A percentile compares a stretch with the other conserved stretches of the same genome.
These are phyloP conservation scores for Drosophila ohnishii DNA, from an alignment of 1,140 invertebrate genomes.

Conservation along the genomic window DNA sequence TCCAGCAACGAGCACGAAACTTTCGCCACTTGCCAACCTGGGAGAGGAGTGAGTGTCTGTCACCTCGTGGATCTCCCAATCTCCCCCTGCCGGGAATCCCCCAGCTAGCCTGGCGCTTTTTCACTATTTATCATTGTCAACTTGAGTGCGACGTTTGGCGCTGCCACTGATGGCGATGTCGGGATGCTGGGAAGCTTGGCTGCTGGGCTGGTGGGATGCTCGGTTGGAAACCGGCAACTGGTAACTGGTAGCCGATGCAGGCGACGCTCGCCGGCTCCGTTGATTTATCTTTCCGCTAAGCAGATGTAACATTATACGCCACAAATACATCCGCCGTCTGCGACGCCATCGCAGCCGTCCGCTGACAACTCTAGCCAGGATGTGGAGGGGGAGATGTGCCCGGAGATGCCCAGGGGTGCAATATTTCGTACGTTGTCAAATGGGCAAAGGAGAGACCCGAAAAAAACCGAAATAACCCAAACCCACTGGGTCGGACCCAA, in stretches of 20 bases:
- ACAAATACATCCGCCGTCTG: constrained; percentile 75
- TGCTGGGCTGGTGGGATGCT: constrained; percentile 16
- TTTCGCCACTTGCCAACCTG: constrained; percentile 74
- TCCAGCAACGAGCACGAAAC: constrained; percentile 68
- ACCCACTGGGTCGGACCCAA: constrained; percentile 32
- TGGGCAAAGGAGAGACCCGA: constrained; percentile 49
- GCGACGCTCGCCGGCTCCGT: constrained; percentile 61
- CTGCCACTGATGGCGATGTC: constrained; percentile 53
- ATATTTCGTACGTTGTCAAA: constrained; percentile 81
- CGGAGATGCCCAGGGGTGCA: constrained; percentile 68
- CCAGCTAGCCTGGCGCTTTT: constrained; percentile 72
- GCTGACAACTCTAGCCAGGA: constrained; percentile 70
- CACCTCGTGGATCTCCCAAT: constrained; percentile 30
- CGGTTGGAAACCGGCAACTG: constrained; percentile 34
- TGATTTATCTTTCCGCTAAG: constrained; percentile 82
- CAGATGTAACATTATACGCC: constrained; percentile 81
- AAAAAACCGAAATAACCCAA: constrained; percentile 34
- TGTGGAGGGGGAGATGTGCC: constrained; percentile 20
- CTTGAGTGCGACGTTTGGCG: constrained; percentile 80
- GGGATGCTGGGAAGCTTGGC: constrained; percentile 18
- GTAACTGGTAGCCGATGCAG: constrained; percentile 57
- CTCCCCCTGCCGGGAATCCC: neutral
- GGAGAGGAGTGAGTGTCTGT: constrained; percentile 36
- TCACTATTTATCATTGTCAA: constrained; percentile 82
- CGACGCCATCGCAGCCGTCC: constrained; percentile 21